These are phyloP conservation scores for Chrysochloris asiatica DNA, from an alignment of 2,113 vertebrate species.

Conservation along the genomic window DNA sequence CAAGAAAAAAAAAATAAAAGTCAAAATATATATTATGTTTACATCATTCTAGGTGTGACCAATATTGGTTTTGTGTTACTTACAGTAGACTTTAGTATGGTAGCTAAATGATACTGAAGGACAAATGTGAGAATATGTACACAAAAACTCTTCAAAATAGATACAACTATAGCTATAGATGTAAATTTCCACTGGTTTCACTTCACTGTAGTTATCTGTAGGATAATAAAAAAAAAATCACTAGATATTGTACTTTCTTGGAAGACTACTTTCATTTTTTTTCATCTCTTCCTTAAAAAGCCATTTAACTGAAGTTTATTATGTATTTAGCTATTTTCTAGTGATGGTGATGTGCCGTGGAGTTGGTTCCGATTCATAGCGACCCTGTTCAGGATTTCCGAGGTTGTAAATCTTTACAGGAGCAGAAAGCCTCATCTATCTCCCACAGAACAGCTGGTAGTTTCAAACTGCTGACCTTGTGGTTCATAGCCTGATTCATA, in stretches of 20 bases:
- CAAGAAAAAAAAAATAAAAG: background rate
- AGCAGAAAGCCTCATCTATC: too few species aligned
- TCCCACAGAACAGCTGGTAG: too few species aligned
- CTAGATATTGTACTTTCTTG: background rate
- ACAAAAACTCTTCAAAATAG: too few species aligned
- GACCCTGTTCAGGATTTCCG: too few species aligned
- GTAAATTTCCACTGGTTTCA: background rate
- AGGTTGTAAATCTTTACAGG: too few species aligned
- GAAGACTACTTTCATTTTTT: background rate
- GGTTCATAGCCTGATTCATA: too few species aligned
- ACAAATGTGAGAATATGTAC: too few species aligned
- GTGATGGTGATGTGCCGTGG: too few species aligned
- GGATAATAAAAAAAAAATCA: too few species aligned
- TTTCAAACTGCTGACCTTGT: too few species aligned
- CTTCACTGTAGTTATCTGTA: background rate
- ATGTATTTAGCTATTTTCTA: background rate
- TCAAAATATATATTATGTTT: background rate
- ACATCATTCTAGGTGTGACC: background rate
- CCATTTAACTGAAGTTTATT: background rate
- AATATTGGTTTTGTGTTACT: background rate
- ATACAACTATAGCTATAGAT: background rate
- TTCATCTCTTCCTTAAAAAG: background rate
- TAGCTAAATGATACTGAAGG: background rate
- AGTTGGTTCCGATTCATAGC: too few species aligned
- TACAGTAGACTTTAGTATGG: background rate